Evolutionary conservation across 2,888 invertebrate genomes (phyloP).

Genomic region (Cantharis flavilabris): DNA sequence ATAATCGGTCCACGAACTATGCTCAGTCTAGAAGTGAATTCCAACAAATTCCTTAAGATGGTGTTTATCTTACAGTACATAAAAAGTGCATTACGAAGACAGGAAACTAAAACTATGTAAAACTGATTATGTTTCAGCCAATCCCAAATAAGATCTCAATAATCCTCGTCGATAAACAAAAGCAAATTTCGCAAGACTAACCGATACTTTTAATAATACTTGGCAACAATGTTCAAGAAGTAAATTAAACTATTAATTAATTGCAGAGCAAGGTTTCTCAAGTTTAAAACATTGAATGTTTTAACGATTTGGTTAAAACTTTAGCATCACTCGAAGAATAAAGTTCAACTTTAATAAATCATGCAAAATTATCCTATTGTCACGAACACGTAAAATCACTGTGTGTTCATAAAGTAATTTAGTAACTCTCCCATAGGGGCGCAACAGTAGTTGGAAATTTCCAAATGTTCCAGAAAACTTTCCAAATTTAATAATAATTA

Average conservation of each 20-base stretch:
- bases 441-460: conserved; percentile 18
- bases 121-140: background rate
- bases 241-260: background rate
- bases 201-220: background rate
- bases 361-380: conserved; percentile 8
- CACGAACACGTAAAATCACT: conserved; percentile 9
- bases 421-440: conserved; percentile 8
- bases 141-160: background rate
- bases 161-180: background rate
- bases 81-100: background rate
- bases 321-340: background rate
- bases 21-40: background rate
- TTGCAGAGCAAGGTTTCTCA: background rate
- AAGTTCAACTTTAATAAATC: conserved; percentile 5
- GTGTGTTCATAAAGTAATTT: conserved; percentile 23
- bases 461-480: conserved; percentile 12
- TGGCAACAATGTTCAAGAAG: background rate
- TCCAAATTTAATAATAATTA: conserved; percentile 25
- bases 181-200: background rate
- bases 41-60: background rate
- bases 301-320: background rate
- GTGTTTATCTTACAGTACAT: background rate
- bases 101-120: background rate
- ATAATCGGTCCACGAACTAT: background rate
- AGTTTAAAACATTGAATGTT: background rate